Evolutionary conservation across 2,113 vertebrate species (phyloP), one percentile per base, ranked within the genome.

Genomic region (Gymnogyps californianus): DNA sequence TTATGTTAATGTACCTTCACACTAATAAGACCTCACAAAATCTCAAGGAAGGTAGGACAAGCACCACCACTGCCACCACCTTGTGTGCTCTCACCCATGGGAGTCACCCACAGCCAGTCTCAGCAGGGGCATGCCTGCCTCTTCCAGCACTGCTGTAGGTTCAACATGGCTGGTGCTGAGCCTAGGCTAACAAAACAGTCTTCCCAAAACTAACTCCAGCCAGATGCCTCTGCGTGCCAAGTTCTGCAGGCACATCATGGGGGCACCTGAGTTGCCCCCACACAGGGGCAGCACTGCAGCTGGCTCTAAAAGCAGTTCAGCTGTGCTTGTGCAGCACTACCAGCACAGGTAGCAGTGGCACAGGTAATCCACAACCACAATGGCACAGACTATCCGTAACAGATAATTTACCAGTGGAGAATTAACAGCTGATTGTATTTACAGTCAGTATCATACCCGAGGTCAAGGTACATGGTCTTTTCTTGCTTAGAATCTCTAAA

Each of bases 231-330:
- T 21, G 74, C 1, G 0, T 7, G 28, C 12, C 1, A 1, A 40
- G 34, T n/a, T 58, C 62, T 40, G 38, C 34, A 66, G 25, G 34
- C 25, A 38, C 31, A 55, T 29, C 22, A n/a, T 1, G 4, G 38
- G 13, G 57, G n/a, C 10, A 66, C 3, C 8, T 0, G 1, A 32
- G 16, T 26, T n/a, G 52, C 8, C 46, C 34, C 29, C 0, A 0
- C 10, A 7, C 34, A 36, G 18, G 20, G 16, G 21, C 64, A 72
- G 54, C 47, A 12, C n/a, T 44, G 66, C 22, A 44, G 66, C 51
- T 55, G 26, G 49, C 31, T 83, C 29, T 36, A 20, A 77, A 28
- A 38, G 38, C 36, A n/a, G 57, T 32, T 83, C 91, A 78, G 29
- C 22, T n/a, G 29, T 19, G 29, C 40, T 38, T 22, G 46, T 18